These are phyloP conservation scores for Nesoenas mayeri DNA, from an alignment of 2,113 vertebrate genomes.

Conservation along the genomic window DNA sequence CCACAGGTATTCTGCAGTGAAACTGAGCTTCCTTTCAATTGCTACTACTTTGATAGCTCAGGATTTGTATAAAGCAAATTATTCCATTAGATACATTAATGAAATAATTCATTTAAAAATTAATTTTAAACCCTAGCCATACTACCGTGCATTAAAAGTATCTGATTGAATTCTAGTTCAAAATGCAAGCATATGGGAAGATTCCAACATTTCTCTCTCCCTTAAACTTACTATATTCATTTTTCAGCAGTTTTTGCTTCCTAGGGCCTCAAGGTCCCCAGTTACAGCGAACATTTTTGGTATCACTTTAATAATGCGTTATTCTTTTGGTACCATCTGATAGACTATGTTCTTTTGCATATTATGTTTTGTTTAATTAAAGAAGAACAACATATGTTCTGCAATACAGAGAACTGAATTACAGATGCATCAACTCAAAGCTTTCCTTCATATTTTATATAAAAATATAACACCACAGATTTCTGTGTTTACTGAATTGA, in stretches of 20 bases:
- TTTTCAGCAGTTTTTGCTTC: neutral
- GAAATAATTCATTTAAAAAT: neutral
- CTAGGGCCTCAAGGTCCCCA: neutral
- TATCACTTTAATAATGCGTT: slow-evolving; percentile 1
- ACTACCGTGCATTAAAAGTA: neutral
- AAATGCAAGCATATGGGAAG: neutral
- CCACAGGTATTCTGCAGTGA: neutral
- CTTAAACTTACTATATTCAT: neutral
- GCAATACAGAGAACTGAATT: slow-evolving; percentile 10
- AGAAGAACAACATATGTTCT: slow-evolving; percentile 61
- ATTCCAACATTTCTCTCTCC: neutral
- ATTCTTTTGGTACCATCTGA: neutral
- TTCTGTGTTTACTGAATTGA: slow-evolving; percentile 67
- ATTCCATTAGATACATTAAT: neutral
- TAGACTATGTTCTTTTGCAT: neutral
- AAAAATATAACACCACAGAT: slow-evolving; percentile 66
- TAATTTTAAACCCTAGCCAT: neutral
- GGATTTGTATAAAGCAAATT: slow-evolving; percentile 4
- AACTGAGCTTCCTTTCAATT: neutral
- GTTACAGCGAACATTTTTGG: neutral
- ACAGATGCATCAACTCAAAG: slow-evolving; percentile 66
- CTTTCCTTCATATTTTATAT: slow-evolving; percentile 66
- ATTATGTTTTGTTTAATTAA: slow-evolving; percentile 34
- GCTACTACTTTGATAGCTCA: neutral
- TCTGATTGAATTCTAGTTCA: neutral